Percentiles rank a stretch among this genome's conserved stretches.
Evolutionary conservation across 2,888 invertebrate species (phyloP).

Genomic region (Nomada flava): DNA sequence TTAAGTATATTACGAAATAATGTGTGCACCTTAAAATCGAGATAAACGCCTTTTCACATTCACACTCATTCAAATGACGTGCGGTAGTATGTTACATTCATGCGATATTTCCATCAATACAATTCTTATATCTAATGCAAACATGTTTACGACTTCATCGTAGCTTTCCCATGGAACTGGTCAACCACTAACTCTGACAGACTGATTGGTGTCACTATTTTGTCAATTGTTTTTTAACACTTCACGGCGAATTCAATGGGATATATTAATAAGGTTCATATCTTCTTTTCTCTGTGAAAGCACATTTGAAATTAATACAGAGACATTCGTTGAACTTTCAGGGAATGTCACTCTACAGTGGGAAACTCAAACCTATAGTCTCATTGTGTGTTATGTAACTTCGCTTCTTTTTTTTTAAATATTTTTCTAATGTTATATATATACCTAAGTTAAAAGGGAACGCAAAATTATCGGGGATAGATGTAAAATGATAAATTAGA

Average conservation of each 20-base stretch:
- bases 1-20: constrained; percentile 41
- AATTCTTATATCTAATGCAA: constrained; percentile 45
- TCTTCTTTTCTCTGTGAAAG: background rate
- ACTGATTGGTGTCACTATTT: constrained; percentile 28
- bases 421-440: constrained; percentile 24
- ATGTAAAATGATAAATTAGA: background rate
- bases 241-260: background rate
- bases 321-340: background rate
- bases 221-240: constrained; percentile 41
- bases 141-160: constrained; percentile 42
- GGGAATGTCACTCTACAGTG: constrained; percentile 14
- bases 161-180: constrained; percentile 8
- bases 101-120: constrained; percentile 43
- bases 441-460: constrained; percentile 21
- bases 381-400: constrained; percentile 41
- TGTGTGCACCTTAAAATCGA: constrained; percentile 43
- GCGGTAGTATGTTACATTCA: constrained; percentile 42
- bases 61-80: constrained; percentile 29
- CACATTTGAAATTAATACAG: background rate
- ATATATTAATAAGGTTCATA: constrained; percentile 7
- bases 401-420: background rate
- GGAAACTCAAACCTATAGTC: constrained; percentile 8
- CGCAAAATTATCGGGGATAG: background rate
- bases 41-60: constrained; percentile 4
- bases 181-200: constrained; percentile 31